Conservation (phyloP, 2,113 vertebrate species). For the Menura novaehollandiae region DNA sequence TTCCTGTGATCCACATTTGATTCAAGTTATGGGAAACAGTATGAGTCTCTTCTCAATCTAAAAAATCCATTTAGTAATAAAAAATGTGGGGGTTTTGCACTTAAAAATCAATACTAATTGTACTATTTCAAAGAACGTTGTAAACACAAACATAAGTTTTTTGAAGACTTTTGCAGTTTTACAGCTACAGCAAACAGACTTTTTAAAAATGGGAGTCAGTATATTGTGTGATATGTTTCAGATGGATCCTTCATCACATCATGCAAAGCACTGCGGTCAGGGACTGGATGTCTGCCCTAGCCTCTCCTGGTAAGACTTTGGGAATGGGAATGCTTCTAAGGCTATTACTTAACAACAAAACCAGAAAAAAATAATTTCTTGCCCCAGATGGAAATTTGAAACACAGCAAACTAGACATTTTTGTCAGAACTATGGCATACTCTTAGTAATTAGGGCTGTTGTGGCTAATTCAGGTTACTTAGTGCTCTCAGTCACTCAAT, state of each 20-base stretch:
- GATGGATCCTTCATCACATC: not conserved
- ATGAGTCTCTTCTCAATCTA: not conserved
- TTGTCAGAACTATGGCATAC: not conserved
- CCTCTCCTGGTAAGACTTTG: not conserved
- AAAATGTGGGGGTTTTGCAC: not conserved
- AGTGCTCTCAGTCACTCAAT: not conserved
- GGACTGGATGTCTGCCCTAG: too few species aligned
- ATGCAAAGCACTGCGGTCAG: not conserved
- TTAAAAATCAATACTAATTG: not conserved
- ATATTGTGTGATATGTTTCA: not conserved
- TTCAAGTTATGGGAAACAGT: not conserved
- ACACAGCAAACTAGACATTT: not conserved
- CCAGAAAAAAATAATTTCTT: not conserved
- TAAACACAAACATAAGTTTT: not conserved
- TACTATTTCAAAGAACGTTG: not conserved
- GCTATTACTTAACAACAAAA: not conserved
- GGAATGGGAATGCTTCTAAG: not conserved
- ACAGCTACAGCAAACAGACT: not conserved
- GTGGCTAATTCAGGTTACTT: not conserved
- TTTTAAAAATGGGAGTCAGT: not conserved
- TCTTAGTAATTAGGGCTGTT: not conserved
- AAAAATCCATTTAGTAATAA: not conserved
- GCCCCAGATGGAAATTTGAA: not conserved
- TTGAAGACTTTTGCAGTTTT: not conserved
- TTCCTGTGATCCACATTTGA: not conserved